phyloP scores from a whole-genome alignment of 2,888 invertebrate genomes.

The Philopedon plagiatum region DNA sequence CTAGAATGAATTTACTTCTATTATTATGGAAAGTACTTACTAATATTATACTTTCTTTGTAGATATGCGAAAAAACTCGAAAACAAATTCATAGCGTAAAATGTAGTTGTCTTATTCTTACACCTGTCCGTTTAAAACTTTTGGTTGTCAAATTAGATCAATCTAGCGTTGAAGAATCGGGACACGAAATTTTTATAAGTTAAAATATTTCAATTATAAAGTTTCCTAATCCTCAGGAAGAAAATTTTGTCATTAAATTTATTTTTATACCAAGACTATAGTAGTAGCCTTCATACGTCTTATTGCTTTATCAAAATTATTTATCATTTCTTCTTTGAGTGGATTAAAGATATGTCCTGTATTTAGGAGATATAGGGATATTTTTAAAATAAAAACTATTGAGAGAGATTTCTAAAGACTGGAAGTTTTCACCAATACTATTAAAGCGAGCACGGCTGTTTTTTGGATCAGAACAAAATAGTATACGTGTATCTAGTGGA shows the following conservation, averaged over 20 bases:
- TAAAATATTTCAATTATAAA: slow-evolving; percentile 45
- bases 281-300: neutral
- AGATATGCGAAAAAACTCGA: too few species aligned
- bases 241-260: slow-evolving; percentile 44
- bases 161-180: too few species aligned
- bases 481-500: too few species aligned
- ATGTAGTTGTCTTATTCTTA: too few species aligned
- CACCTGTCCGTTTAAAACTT: too few species aligned
- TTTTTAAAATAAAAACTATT: neutral
- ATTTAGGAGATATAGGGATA: neutral
- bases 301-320: neutral
- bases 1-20: too few species aligned
- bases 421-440: slow-evolving; percentile 1
- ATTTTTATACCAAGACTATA: slow-evolving; percentile 32
- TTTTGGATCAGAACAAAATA: too few species aligned
- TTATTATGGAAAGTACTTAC: too few species aligned
- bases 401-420: slow-evolving; percentile 50
- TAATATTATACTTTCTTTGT: too few species aligned
- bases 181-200: slow-evolving; percentile 5
- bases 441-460: neutral
- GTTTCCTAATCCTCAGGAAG: slow-evolving; percentile 51
- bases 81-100: too few species aligned
- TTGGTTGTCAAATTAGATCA: too few species aligned
- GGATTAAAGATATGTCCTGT: neutral
- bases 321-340: neutral